Evolutionary conservation across 2,113 vertebrate species (phyloP).

Genomic region (Phalacrocorax aristotelis): DNA sequence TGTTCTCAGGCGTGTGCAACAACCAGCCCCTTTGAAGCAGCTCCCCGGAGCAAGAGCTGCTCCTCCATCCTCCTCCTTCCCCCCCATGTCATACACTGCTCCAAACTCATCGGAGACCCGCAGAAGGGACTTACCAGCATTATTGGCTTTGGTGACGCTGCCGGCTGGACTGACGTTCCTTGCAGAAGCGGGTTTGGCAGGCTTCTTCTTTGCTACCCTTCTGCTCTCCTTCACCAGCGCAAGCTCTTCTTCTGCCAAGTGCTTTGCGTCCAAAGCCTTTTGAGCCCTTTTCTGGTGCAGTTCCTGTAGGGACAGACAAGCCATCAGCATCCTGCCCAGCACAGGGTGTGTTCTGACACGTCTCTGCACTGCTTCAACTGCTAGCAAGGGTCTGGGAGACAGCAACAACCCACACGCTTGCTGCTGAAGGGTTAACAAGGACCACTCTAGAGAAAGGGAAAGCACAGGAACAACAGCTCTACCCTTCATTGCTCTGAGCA

Average conservation of each 20-base stretch:
- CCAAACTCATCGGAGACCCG: accelerated
- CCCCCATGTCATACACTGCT: background rate
- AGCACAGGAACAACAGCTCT: background rate
- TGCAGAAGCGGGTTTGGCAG: constrained; percentile 23
- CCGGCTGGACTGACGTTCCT: background rate
- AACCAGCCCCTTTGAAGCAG: background rate
- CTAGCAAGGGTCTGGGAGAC: too few species aligned
- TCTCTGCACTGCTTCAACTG: accelerated
- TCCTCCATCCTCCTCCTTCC: background rate
- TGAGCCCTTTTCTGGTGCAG: constrained; percentile 87
- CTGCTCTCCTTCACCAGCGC: constrained; percentile 51
- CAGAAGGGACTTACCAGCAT: constrained; percentile 70
- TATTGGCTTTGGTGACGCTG: constrained; percentile 78
- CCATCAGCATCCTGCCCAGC: background rate
- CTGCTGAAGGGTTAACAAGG: background rate
- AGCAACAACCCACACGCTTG: background rate
- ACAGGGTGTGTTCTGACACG: background rate
- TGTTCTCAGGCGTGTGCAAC: background rate
- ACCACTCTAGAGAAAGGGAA: too few species aligned
- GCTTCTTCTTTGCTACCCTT: constrained; percentile 63
- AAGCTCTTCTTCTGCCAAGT: constrained; percentile 59
- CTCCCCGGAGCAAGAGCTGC: background rate
- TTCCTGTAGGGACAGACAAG: constrained; percentile 71
- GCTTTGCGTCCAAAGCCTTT: constrained; percentile 59
- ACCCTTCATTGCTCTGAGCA: background rate